Evolutionary conservation across 2,888 invertebrate species (phyloP).

Genomic region (Trissoscelio sp.): DNA sequence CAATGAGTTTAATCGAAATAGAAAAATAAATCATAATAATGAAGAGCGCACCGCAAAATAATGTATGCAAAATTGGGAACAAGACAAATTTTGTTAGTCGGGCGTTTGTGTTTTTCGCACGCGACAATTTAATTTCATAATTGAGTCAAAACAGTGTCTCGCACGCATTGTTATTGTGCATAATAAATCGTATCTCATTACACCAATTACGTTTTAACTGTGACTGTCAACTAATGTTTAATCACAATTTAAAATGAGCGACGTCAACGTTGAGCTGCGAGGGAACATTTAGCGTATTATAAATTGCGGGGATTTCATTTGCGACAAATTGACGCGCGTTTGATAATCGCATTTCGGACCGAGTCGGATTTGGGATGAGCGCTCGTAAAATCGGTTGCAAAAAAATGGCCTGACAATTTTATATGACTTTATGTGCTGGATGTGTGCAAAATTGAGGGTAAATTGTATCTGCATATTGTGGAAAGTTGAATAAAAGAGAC

Average conservation of each 20-base stretch:
- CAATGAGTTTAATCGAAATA: no score
- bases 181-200: conserved; percentile 12
- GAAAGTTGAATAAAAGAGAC: no score
- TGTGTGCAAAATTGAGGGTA: no score
- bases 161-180: background rate
- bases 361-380: background rate
- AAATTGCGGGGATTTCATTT: background rate
- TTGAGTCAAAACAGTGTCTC: background rate
- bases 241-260: conserved; percentile 1
- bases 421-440: background rate
- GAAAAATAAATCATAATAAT: no score
- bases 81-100: no score
- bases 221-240: conserved; percentile 1
- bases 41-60: no score
- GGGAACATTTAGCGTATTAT: conserved; percentile 1
- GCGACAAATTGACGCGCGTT: conserved; percentile 11
- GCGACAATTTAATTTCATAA: conserved; percentile 18
- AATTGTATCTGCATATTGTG: no score
- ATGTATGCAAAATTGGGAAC: no score
- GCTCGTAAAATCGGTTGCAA: no score
- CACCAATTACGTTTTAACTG: conserved; percentile 9
- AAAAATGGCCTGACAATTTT: no score
- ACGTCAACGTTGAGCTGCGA: background rate
- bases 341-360: conserved; percentile 7
- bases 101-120: background rate